A percentile compares a stretch with the other conserved stretches of the same genome.
phyloP scores from a whole-genome alignment of 2,888 invertebrate species.

The Pollenia angustigena region DNA sequence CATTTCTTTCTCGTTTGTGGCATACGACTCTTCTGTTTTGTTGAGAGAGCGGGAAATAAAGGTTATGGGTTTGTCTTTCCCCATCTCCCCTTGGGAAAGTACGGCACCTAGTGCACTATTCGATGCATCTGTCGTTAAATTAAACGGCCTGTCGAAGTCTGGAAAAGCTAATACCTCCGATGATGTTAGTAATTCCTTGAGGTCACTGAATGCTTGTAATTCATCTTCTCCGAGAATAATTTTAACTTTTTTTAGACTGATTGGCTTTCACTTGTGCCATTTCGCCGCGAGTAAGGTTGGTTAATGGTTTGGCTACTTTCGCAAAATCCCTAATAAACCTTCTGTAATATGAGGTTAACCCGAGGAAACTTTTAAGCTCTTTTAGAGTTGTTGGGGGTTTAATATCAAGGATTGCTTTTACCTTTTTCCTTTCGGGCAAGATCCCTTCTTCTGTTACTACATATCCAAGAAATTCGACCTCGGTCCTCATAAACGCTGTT shows the following conservation, averaged over 20 bases:
- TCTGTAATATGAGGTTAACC: constrained; percentile 51
- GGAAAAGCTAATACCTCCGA: constrained; percentile 67
- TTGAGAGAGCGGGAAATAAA: constrained; percentile 42
- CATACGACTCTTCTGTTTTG: constrained; percentile 44
- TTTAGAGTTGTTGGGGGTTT: constrained; percentile 50
- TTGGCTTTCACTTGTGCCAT: constrained; percentile 57
- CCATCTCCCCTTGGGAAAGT: constrained; percentile 55
- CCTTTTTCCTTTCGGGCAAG: constrained; percentile 35
- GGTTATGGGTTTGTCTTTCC: constrained; percentile 44
- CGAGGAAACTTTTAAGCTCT: constrained; percentile 58
- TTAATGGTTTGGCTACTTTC: constrained; percentile 46
- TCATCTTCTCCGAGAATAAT: constrained; percentile 40
- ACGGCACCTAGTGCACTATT: constrained; percentile 64
- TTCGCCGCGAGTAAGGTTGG: constrained; percentile 46
- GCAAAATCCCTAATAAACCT: constrained; percentile 60
- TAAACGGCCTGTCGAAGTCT: constrained; percentile 69
- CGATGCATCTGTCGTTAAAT: constrained; percentile 71
- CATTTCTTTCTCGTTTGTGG: constrained; percentile 55
- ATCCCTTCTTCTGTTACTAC: constrained; percentile 37
- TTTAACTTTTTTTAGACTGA: constrained; percentile 38
- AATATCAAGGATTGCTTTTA: not conserved
- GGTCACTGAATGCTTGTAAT: constrained; percentile 50
- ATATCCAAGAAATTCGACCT: constrained; percentile 60
- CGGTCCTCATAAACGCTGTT: constrained; percentile 41
- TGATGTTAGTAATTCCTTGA: constrained; percentile 55